Evolutionary conservation across 2,113 vertebrate genomes (phyloP), one percentile per base, ranked within the genome.

Genomic region (Carlito syrichta): DNA sequence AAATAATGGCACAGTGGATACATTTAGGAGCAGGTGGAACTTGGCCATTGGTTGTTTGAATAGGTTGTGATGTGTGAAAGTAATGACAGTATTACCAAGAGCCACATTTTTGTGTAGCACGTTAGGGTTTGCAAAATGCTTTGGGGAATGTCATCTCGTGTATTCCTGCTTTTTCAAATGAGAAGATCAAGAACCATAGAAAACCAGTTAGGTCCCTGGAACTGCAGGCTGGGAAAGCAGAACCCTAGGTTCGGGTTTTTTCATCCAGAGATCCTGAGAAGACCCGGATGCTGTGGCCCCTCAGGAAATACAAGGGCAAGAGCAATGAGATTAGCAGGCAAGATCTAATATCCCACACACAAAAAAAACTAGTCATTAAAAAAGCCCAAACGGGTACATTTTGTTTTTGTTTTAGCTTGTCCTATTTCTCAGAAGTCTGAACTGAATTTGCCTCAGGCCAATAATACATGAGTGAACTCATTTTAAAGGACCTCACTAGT

Each of bases 361-460:
- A 58, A 60, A 89, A 60, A 89, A 76, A 86, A 69, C 56, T 4
- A 81, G 45, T 74, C 19, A 4, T n/a, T 45, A 77, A n/a, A 84
- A 40, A 89, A 86, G 78, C 97, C 96, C 52, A 62, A 88, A 90
- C 7, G n/a, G 60, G 30, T 60, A 92, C 77, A 3, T 45, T 93
- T 12, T 90, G 40, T 45, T 14, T 96, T 96, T 94, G 35, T 76
- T 94, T 94, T 38, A 74, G 83, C 86, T 95, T 84, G 8, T 82
- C 22, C 87, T 86, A 60, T 86, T 88, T 87, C 63, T 54, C 82
- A 95, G 96, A 96, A 89, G 85, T 78, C 62, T 95, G 27, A 25
- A 38, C 60, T 94, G 87, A 93, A 81, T 94, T 96, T 97, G 48
- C 74, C 88, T 96, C 89, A 71, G 43, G 40, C 50, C 50, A 92